Conservation (phyloP, 2,888 invertebrate genomes). For the Drosophila prolongata region DNA sequence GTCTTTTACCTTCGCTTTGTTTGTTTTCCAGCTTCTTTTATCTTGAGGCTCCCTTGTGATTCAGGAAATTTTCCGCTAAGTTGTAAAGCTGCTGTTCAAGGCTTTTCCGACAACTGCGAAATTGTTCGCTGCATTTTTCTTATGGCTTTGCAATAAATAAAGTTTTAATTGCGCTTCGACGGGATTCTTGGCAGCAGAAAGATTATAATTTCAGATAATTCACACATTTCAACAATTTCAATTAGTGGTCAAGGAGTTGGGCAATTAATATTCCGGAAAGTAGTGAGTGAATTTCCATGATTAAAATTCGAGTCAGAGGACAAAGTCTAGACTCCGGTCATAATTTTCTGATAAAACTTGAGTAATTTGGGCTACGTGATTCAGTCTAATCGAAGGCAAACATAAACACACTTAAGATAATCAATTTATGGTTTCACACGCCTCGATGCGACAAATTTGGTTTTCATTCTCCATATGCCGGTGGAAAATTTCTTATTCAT, state of each 20-base stretch:
- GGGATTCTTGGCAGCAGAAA: not conserved
- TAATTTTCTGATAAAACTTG: constrained; percentile 44
- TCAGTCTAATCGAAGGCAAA: constrained; percentile 43
- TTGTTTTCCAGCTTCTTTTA: constrained; percentile 28
- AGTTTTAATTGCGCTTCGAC: constrained; percentile 61
- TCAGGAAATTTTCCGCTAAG: constrained; percentile 3
- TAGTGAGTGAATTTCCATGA: constrained; percentile 13
- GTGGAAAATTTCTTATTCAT: constrained; percentile 64
- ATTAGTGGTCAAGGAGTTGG: constrained; percentile 34
- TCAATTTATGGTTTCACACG: constrained; percentile 69
- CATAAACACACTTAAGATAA: constrained; percentile 57
- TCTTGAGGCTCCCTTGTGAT: constrained; percentile 20
- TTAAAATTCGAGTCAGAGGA: constrained; percentile 36
- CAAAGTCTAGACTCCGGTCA: constrained; percentile 40
- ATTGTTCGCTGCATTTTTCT: constrained; percentile 34
- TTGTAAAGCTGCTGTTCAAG: constrained; percentile 11
- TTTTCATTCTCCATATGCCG: constrained; percentile 64
- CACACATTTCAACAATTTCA: constrained; percentile 41
- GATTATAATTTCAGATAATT: constrained; percentile 54
- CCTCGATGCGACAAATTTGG: constrained; percentile 28
- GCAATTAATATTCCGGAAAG: constrained; percentile 15
- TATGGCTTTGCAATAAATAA: constrained; percentile 47
- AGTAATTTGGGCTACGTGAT: constrained; percentile 55
- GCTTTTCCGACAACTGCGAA: constrained; percentile 28
- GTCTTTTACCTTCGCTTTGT: constrained; percentile 22